phyloP scores from a whole-genome alignment of 2,888 invertebrate genomes.

The Neoascia interrupta region DNA sequence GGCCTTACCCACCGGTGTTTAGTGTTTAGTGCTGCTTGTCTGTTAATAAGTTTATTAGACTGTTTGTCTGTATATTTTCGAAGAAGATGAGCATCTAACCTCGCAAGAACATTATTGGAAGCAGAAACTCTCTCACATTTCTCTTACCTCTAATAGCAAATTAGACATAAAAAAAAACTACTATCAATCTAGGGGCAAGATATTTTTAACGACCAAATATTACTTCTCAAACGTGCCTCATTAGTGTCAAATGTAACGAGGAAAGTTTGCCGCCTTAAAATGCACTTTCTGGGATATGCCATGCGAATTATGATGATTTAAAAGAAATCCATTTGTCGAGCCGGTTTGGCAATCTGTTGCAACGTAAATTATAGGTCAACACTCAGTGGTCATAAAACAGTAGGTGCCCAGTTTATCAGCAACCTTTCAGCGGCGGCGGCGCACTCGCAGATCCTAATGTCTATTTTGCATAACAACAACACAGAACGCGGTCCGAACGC shows the following conservation, averaged over 20 bases:
- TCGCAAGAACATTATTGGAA: too few relatives aligned
- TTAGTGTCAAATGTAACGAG: not conserved
- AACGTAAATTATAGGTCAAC: slow-evolving; percentile 42
- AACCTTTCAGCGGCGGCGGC: slow-evolving; percentile 8
- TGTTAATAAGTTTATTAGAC: too few relatives aligned
- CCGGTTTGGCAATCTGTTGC: slow-evolving; percentile 3
- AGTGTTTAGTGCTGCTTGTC: too few relatives aligned
- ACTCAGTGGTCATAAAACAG: slow-evolving; percentile 2
- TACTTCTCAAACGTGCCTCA: slow-evolving; percentile 2
- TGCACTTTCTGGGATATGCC: too few relatives aligned
- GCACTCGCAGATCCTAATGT: not conserved
- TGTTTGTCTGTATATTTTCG: too few relatives aligned
- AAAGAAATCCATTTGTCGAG: not conserved
- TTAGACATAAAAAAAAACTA: too few relatives aligned
- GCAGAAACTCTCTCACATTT: too few relatives aligned
- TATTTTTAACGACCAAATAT: too few relatives aligned
- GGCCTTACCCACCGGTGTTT: too few relatives aligned
- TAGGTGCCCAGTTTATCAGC: slow-evolving; percentile 11
- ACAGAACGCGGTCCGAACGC: not conserved
- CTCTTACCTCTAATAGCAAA: too few relatives aligned
- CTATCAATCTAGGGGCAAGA: too few relatives aligned
- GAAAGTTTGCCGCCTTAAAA: not conserved
- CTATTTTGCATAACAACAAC: slow-evolving; percentile 29
- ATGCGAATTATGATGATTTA: not conserved
- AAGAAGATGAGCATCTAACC: too few relatives aligned